Percentiles rank a stretch among this genome's conserved stretches.
phyloP scores from a whole-genome alignment of 2,888 invertebrate genomes.

The Belgica antarctica region DNA sequence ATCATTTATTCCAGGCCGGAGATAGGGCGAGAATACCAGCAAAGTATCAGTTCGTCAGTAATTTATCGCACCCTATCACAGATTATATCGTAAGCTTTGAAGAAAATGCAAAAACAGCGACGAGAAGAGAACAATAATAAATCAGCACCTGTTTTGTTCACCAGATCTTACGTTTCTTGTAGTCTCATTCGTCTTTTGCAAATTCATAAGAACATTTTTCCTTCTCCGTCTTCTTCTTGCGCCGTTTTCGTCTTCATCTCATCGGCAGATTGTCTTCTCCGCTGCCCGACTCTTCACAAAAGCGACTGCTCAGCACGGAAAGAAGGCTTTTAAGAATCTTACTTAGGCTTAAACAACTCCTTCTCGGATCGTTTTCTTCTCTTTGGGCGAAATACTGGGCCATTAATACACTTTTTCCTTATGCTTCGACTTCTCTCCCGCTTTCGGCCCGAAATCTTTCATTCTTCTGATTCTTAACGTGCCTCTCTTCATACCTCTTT shows the following conservation, averaged over 20 bases:
- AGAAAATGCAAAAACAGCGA: background rate
- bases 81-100: conserved; percentile 15
- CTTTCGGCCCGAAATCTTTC: conserved; percentile 1
- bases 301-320: background rate
- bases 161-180: background rate
- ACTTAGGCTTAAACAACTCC: conserved; percentile 27
- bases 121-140: conserved; percentile 38
- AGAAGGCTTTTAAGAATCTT: conserved; percentile 22
- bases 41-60: too few relatives aligned
- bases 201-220: background rate
- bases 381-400: conserved; percentile 27
- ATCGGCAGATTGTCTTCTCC: conserved; percentile 17
- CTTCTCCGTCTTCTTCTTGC: background rate
- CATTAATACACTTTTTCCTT: conserved; percentile 31
- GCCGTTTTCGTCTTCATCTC: too few relatives aligned
- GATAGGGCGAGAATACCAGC: background rate
- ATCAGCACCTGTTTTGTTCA: conserved; percentile 41
- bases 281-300: too few relatives aligned
- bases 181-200: conserved; percentile 3
- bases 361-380: conserved; percentile 25
- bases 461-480: background rate
- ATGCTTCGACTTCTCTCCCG: background rate
- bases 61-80: conserved; percentile 10
- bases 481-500: conserved; percentile 1
- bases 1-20: background rate